Percentiles rank a stretch among this genome's conserved stretches.
Evolutionary conservation across 2,797 vertebrate genomes (phyloP).

Genomic region (Sphaeramia orbicularis): DNA sequence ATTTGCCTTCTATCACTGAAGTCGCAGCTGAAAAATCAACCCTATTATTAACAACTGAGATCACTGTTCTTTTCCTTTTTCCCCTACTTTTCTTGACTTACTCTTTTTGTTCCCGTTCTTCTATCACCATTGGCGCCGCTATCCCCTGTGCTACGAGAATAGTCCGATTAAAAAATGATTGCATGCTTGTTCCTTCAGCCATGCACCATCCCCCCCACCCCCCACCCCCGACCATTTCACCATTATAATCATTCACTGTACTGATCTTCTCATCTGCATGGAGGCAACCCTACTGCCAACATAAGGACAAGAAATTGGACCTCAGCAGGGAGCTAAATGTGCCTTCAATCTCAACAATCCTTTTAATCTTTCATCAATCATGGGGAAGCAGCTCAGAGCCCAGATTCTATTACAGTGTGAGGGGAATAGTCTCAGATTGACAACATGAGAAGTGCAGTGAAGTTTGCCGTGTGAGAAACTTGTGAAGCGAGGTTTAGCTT

Average conservation of each 20-base stretch:
- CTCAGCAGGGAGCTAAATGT: conserved; percentile 83
- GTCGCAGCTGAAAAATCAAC: conserved; percentile 39
- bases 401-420: conserved; percentile 83
- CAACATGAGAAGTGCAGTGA: conserved; percentile 70
- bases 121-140: conserved; percentile 33
- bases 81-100: not conserved
- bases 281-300: conserved; percentile 66
- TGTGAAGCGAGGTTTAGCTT: conserved; percentile 65
- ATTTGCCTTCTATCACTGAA: conserved; percentile 53
- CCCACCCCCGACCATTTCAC: conserved; percentile 54
- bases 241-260: conserved; percentile 65
- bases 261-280: conserved; percentile 83
- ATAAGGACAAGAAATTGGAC: conserved; percentile 81
- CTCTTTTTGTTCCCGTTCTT: conserved; percentile 31
- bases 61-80: conserved; percentile 7
- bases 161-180: conserved; percentile 73
- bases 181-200: conserved; percentile 61
- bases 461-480: conserved; percentile 74
- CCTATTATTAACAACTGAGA: conserved; percentile 13
- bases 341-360: conserved; percentile 87
- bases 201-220: conserved; percentile 40
- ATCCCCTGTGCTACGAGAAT: conserved; percentile 50
- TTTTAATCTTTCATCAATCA: conserved; percentile 91
- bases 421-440: conserved; percentile 78
- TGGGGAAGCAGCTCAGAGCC: conserved; percentile 76